Percentiles rank a stretch among this genome's conserved stretches.
These are phyloP conservation scores for Diabrotica virgifera DNA, from an alignment of 1,140 invertebrate genomes.

Conservation along the genomic window DNA sequence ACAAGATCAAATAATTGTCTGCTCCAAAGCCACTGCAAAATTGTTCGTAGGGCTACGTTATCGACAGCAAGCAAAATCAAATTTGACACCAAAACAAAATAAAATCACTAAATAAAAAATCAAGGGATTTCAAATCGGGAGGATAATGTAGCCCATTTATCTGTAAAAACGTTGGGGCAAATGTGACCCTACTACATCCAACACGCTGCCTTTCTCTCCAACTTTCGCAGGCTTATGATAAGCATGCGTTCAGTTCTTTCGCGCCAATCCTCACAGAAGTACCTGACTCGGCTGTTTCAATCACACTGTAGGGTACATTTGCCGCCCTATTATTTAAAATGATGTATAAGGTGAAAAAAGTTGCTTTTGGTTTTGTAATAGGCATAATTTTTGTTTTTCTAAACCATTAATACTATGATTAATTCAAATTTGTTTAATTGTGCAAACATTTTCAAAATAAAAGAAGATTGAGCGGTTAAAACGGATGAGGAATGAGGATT, in stretches of 20 bases:
- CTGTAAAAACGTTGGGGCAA: slow-evolving; percentile 37
- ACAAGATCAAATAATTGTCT: slow-evolving; percentile 42
- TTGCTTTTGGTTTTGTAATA: too few species aligned
- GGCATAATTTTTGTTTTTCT: too few species aligned
- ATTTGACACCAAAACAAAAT: slow-evolving; percentile 6
- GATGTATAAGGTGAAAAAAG: slow-evolving; percentile 22
- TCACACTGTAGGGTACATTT: slow-evolving; percentile 38
- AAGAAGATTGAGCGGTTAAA: too few species aligned
- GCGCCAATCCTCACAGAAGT: neutral
- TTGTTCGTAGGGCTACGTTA: slow-evolving; percentile 36
- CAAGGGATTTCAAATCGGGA: slow-evolving; percentile 9
- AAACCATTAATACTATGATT: too few species aligned
- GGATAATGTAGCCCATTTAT: slow-evolving; percentile 35
- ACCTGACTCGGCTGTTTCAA: slow-evolving; percentile 20
- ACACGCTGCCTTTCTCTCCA: slow-evolving; percentile 24
- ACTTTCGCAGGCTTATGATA: slow-evolving; percentile 40
- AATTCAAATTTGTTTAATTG: too few species aligned
- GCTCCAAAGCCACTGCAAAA: slow-evolving; percentile 40
- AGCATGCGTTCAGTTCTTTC: slow-evolving; percentile 17
- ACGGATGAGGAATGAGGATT: too few species aligned
- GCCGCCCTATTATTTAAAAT: slow-evolving; percentile 21
- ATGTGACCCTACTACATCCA: slow-evolving; percentile 39
- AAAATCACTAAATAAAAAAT: slow-evolving; percentile 19
- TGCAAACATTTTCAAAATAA: too few species aligned
- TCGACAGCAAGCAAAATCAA: slow-evolving; percentile 11